Percentiles rank a stretch among this genome's conserved stretches.
Evolutionary conservation across 2,113 vertebrate species (phyloP).

Genomic region (Bombycilla garrulus): DNA sequence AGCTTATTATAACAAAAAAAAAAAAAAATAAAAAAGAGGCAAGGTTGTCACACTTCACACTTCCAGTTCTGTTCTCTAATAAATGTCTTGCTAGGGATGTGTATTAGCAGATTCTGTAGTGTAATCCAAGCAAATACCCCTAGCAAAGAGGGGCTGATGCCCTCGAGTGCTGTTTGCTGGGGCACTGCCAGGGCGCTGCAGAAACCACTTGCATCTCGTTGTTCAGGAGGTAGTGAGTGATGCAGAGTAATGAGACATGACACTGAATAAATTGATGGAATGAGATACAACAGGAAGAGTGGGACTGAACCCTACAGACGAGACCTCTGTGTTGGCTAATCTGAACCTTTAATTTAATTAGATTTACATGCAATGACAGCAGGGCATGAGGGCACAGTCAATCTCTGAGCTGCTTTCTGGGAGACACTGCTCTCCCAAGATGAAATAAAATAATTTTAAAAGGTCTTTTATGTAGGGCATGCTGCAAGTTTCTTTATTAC

Average conservation of each 20-base stretch:
- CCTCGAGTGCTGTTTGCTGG: conserved; percentile 12
- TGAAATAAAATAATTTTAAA: neutral
- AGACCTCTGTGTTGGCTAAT: conserved; percentile 51
- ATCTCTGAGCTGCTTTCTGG: neutral
- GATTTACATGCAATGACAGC: conserved; percentile 42
- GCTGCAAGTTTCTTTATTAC: neutral
- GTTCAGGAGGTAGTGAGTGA: conserved; percentile 19
- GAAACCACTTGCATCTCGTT: conserved; percentile 1
- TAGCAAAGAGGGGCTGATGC: neutral
- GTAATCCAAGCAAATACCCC: neutral
- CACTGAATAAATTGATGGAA: conserved; percentile 59
- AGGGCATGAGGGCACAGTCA: neutral
- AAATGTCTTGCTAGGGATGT: neutral
- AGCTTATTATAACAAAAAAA: neutral
- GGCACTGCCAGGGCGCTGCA: neutral
- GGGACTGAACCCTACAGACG: conserved; percentile 6
- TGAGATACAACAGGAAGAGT: conserved; percentile 44
- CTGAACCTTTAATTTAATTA: conserved; percentile 59
- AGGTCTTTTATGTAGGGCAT: neutral
- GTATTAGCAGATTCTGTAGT: neutral
- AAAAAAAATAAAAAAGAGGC: neutral
- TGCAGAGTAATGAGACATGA: conserved; percentile 45
- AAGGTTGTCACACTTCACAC: neutral
- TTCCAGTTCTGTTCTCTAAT: neutral
- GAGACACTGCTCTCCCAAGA: neutral